Evolutionary conservation across 2,888 invertebrate genomes (phyloP), one percentile per base, ranked within the genome.

Genomic region (Taenaris catops): DNA sequence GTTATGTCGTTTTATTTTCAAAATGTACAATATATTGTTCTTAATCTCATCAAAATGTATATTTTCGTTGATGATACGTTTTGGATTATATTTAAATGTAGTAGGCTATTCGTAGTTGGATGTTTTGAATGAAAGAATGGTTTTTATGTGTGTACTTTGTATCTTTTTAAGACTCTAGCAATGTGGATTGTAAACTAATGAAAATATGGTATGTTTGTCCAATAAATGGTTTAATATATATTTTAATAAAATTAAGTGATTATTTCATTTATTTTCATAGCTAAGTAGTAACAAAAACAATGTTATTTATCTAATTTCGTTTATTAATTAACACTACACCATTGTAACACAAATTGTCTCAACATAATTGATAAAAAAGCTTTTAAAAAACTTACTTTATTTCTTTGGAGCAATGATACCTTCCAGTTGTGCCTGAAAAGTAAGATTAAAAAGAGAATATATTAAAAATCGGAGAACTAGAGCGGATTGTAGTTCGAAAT

Each of bases 391-490:
- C n/a, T n/a, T n/a, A 48, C 6, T 49, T 32, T 89, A 96, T 81
- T 97, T 97, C 88, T 96, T 97, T 12, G 96, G 96, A 34, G 96
- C 96, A 52, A 97, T 96, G 52, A 97, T 96, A 51, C 96, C 97
- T 84, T 97, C 97, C 48, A 97, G 86, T 89, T 97, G 97, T 25
- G 95, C 93, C 94, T 94, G 87, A 49, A 79, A 80, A 25, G 9
- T 9, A 23, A 23, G 9, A 23, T 23, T 23, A 9, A 23, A 23
- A 19, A 19, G 2, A 4, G 19, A 2, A 19, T 14, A 0, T 11
- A 9, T n/a, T 16, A 11, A 0, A 11, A 8, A 8, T 21, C n/a
- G n/a, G n/a, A n/a, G n/a, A n/a, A n/a, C n/a, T n/a, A n/a, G n/a
- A n/a, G n/a, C n/a, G n/a, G n/a, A n/a, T n/a, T n/a, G n/a, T n/a